Evolutionary conservation across 1,140 invertebrate genomes (phyloP).

Genomic region (Drosophila albomicans): DNA sequence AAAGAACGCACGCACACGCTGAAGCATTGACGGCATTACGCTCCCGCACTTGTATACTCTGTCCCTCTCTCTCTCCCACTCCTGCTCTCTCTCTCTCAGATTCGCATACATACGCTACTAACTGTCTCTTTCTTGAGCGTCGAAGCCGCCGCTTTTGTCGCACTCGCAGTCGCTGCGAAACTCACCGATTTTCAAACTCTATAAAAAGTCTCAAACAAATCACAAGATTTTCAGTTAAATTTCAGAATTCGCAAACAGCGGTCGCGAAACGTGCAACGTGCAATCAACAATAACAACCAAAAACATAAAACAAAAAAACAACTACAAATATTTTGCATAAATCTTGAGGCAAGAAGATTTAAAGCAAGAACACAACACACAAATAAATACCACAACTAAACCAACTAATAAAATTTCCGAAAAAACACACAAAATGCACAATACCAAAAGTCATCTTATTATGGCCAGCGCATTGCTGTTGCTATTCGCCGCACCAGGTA

Average conservation of each 20-base stretch:
- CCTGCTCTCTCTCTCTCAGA: slow-evolving; percentile 9
- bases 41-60: slow-evolving; percentile 2
- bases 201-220: slow-evolving; percentile 84
- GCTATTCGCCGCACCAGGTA: slow-evolving; percentile 69
- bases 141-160: slow-evolving; percentile 38
- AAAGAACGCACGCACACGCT: slow-evolving; percentile 36
- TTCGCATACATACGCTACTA: slow-evolving; percentile 15
- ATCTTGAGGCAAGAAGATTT: slow-evolving; percentile 21
- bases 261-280: slow-evolving; percentile 43
- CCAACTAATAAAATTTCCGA: not conserved
- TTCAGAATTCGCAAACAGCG: slow-evolving; percentile 76
- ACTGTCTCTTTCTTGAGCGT: slow-evolving; percentile 48
- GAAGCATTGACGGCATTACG: slow-evolving; percentile 15
- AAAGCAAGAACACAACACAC: slow-evolving; percentile 10
- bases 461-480: slow-evolving; percentile 58
- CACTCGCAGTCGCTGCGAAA: slow-evolving; percentile 53
- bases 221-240: slow-evolving; percentile 84
- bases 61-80: slow-evolving; percentile 22
- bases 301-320: slow-evolving; percentile 1
- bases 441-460: slow-evolving; percentile 30
- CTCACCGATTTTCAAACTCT: slow-evolving; percentile 58
- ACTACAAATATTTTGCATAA: slow-evolving; percentile 28
- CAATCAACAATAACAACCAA: not conserved
- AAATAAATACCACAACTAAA: slow-evolving; percentile 29
- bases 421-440: slow-evolving; percentile 44